Percentiles rank a stretch among this genome's conserved stretches.
Evolutionary conservation across 64 coral and sea anemone species (phyloP).

Genomic region (Actinia equina): DNA sequence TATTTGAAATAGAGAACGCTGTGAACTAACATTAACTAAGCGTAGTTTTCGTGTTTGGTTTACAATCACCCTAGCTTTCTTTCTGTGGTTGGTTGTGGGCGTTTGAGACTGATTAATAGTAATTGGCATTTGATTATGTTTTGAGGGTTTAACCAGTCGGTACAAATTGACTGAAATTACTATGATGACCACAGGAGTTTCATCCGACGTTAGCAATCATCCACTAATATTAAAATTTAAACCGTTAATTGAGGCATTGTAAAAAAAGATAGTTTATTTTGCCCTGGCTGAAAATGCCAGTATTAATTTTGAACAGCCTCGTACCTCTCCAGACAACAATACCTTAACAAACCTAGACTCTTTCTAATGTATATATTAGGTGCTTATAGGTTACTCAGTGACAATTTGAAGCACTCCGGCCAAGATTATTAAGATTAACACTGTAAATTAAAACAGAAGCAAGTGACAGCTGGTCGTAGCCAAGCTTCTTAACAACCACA

Average conservation of each 20-base stretch:
- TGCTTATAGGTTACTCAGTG: background rate
- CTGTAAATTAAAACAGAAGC: constrained; percentile 20
- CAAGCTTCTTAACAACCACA: constrained; percentile 11
- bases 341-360: background rate
- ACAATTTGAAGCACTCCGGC: constrained; percentile 8
- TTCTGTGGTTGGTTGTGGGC: background rate
- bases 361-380: background rate
- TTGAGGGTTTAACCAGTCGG: constrained; percentile 2
- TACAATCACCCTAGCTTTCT: background rate
- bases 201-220: background rate
- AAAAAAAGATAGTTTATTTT: background rate
- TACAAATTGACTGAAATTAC: constrained; percentile 17
- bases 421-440: constrained; percentile 12
- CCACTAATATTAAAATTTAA: constrained; percentile 3
- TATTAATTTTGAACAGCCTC: background rate
- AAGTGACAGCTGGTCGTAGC: constrained; percentile 10
- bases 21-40: background rate
- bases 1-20: background rate
- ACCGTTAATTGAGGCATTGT: constrained; percentile 23
- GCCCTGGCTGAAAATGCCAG: background rate
- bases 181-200: background rate
- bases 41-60: background rate
- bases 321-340: background rate
- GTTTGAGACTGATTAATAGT: constrained; percentile 1
- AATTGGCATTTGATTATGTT: constrained; percentile 24